Percentiles rank a stretch among this genome's conserved stretches.
These are phyloP conservation scores for Uropsilus gracilis DNA, from an alignment of 2,113 vertebrate genomes.

Conservation along the genomic window DNA sequence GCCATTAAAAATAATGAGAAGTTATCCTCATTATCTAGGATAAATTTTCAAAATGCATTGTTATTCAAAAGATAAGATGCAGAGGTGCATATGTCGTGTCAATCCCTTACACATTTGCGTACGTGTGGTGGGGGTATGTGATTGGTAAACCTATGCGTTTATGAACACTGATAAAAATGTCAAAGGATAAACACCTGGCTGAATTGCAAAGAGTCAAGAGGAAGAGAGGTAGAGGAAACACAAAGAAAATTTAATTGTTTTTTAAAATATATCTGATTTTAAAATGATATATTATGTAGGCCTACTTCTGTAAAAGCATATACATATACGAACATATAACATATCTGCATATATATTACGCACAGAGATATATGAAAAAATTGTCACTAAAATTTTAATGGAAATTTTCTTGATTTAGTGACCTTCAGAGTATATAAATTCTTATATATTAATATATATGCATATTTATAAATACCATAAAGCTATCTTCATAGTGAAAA, in stretches of 20 bases:
- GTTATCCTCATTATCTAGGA: background rate
- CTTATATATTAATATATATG: background rate
- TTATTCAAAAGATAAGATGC: conserved; percentile 21
- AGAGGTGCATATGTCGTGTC: background rate
- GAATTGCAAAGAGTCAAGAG: background rate
- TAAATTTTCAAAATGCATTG: conserved; percentile 8
- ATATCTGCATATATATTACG: background rate
- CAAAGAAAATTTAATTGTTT: background rate
- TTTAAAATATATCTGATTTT: background rate
- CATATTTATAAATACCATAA: conserved; percentile 9
- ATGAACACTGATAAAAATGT: background rate
- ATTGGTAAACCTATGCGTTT: background rate
- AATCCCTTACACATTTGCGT: background rate
- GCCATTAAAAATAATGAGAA: background rate
- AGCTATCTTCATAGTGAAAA: background rate
- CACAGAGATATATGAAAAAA: background rate
- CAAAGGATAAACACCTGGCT: background rate
- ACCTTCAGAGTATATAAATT: background rate
- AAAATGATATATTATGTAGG: background rate
- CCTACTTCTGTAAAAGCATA: background rate
- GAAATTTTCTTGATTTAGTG: background rate
- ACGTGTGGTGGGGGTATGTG: background rate
- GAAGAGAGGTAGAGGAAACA: background rate
- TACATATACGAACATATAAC: background rate
- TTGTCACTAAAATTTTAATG: background rate